Evolutionary conservation across 2,888 invertebrate species (phyloP), one percentile per base, ranked within the genome.

Genomic region (Allolobophora icterica): DNA sequence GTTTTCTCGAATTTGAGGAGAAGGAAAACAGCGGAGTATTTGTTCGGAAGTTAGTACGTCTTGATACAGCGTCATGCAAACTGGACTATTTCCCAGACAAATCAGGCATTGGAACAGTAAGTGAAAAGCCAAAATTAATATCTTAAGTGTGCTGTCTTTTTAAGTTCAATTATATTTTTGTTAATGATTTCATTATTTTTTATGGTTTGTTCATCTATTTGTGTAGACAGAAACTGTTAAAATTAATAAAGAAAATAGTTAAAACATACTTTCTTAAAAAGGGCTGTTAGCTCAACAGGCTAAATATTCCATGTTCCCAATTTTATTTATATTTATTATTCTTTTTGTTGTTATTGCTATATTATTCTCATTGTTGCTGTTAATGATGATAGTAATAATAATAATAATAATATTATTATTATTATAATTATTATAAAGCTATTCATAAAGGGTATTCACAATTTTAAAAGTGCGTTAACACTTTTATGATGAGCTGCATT

Each of bases 21-120:
- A 87, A 87, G 38, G 87, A 87, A 24, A 87, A 87, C 87, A 87
- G 87, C n/a, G 87, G 87, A 35, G 87, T 35, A 5, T 87, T 87
- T 35, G 87, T 87, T 34, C 87, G 87, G 35, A 87, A 87, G 24
- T 87, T 87, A 24, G 35, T 87, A 5, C 87, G 87, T 87, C 87
- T 87, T 17, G 87, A 87, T 24, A 87, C 87, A 24, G 34, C 87
- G 35, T 34, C 87, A 0, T 87, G 87, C 87, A 87, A 87, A 17
- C 87, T 87, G 35, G 87, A 87, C 19, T 87, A 35, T 24, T 87
- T 87, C 38, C 35, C 34, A 19, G 87, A 87, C 35, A 87, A 87
- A 71, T 71, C 71, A 30, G n/a, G 30, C n/a, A 13, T 30, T 71
- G 71, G 71, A n/a, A 71, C 71, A n/a, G 71, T 71, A n/a, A n/a